These are phyloP conservation scores for Boleophthalmus pectinirostris DNA, from an alignment of 2,113 vertebrate genomes.

Conservation along the genomic window DNA sequence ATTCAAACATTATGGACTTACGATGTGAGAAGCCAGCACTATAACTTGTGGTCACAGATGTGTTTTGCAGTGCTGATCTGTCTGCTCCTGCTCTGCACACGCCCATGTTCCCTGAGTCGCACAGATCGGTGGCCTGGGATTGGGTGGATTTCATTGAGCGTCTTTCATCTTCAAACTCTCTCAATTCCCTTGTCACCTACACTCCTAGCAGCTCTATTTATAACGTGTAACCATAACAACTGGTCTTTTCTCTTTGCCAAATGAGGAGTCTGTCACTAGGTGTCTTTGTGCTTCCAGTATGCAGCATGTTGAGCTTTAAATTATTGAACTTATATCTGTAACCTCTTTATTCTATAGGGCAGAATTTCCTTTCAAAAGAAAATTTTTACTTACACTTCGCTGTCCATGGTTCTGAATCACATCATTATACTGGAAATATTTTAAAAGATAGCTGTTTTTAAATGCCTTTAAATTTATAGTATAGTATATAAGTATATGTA, in stretches of 20 bases:
- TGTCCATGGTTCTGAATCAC: constrained; percentile 1
- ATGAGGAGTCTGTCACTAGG: constrained; percentile 59
- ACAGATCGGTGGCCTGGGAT: constrained; percentile 58
- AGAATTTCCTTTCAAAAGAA: not conserved
- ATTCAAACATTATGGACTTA: not conserved
- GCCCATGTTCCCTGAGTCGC: constrained; percentile 37
- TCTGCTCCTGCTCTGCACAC: constrained; percentile 13
- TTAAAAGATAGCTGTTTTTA: too few relatives aligned
- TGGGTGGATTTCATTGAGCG: constrained; percentile 67
- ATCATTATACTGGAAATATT: not conserved
- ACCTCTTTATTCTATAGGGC: not conserved
- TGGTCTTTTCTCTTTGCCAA: constrained; percentile 60
- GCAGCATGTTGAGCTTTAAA: constrained; percentile 10
- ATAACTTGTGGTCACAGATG: constrained; percentile 4
- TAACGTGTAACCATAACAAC: constrained; percentile 83
- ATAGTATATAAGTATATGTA: too few relatives aligned
- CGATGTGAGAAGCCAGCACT: too few relatives aligned
- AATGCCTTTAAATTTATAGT: too few relatives aligned
- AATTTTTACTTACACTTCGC: not conserved
- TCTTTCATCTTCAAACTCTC: constrained; percentile 70
- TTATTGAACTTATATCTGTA: constrained; percentile 35
- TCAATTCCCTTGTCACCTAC: constrained; percentile 75
- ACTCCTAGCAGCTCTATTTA: constrained; percentile 76
- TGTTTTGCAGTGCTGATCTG: constrained; percentile 13
- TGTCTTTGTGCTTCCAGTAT: constrained; percentile 54